Base-by-base conservation (phyloP, 2,888 invertebrate genomes). In the Hermaeophaga mercurialis region DNA sequence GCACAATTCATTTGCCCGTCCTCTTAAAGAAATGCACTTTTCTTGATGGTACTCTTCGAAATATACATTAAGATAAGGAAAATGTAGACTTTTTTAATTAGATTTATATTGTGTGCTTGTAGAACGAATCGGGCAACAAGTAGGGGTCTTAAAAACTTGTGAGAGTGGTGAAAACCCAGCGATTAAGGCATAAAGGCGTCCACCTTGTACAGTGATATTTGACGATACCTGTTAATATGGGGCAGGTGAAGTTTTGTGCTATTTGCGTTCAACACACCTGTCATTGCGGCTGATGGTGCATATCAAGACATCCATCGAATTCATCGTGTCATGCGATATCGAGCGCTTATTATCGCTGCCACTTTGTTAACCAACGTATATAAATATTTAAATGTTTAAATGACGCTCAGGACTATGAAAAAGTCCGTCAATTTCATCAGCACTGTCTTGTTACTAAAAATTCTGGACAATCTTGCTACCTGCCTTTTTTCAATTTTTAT, bases 201-300 rank as follows among this genome's bases (percentile, higher is more conserved):
- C 60, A 60, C 58, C 58, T 53, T 62, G 58, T 59, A 62, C 59
- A 64, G 62, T 62, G 64, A 64, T 64, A 64, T 64, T 63, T 62
- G 58, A 60, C 60, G 66, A 66, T 68, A 68, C 66, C 66, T 66
- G 66, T 66, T 69, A 69, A 70, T 70, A 70, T 67, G 66, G 65
- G 68, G 68, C 72, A 72, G 72, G 72, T 72, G 72, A 57, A 60
- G 58, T 59, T 59, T 56, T 59, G 59, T 64, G 66, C 69, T 69
- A 64, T 67, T 67, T 66, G 67, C 69, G 67, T 66, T 65, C 63
- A 63, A 45, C 56, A 65, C 72, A 72, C 72, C 72, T 72, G 72
- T 72, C 72, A 72, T 60, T 67, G 66, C 61, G 64, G 67, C 68
- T 67, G 70, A 70, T 67, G 68, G 55, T 48, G 48, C 63, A 67